Evolutionary conservation across 2,888 invertebrate species (phyloP), one percentile per base, ranked within the genome.

Genomic region (Thecophora atra): DNA sequence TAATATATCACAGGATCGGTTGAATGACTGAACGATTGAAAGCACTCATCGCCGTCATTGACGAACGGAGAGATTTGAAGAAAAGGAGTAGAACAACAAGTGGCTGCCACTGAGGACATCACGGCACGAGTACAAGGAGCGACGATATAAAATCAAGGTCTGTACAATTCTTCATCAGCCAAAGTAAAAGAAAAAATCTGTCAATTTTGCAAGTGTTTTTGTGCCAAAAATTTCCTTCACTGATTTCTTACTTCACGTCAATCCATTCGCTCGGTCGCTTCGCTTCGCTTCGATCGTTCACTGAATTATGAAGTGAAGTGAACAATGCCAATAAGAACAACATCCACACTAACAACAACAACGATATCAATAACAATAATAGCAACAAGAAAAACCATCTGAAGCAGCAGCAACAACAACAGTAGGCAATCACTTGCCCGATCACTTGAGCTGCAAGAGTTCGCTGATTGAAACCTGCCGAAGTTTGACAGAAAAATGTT

Each of bases 381-480:
- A 64, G 47, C 47, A 64, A 64, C 24, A 64, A 64, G 26, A 44
- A 64, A 21, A 64, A 42, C 56, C 21, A 47, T 11, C 19, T 17
- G 17, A 52, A 64, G 37, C 58, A 54, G 65, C 44, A 37, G 19
- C 47, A 74, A 42, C 64, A 66, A 51, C 37, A 60, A 64, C 13
- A 44, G 30, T 37, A 51, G 47, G 44, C 21, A 60, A 58, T 51
- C 37, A 42, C 64, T 47, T 19, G 15, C 47, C 21, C 19, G 64
- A 64, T 64, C 64, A 64, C 44, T 63, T 52, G 70, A 70, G 28
- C 19, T n/a, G 62, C 70, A 62, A 70, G 62, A 52, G 37, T 63
- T 70, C 62, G 28, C 74, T 83, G 83, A 83, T 83, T 82, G 82
- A 83, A 83, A 81, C 80, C 81, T 79, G 82, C 83, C 83, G 80